Evolutionary conservation across 2,888 invertebrate genomes (phyloP).

Genomic region (Cantharis nigra): DNA sequence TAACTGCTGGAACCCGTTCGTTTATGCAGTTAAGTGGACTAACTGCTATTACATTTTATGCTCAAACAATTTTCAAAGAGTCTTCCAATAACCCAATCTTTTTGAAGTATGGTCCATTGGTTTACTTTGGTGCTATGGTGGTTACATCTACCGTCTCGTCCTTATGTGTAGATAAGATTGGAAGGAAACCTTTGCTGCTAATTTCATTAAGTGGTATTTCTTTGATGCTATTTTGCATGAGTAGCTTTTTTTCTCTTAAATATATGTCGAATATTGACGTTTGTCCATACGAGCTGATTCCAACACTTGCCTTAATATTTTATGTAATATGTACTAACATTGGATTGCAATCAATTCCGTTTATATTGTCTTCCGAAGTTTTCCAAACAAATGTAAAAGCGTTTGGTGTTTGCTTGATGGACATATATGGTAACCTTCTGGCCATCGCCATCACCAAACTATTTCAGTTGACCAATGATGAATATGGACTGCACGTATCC

Average conservation of each 20-base stretch:
- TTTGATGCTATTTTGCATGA: slow-evolving; percentile 48
- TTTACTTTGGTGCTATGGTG: slow-evolving; percentile 61
- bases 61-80: slow-evolving; percentile 63
- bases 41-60: slow-evolving; percentile 63
- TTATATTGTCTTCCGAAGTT: slow-evolving; percentile 57
- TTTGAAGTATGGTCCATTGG: slow-evolving; percentile 59
- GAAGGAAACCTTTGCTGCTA: slow-evolving; percentile 65
- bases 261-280: slow-evolving; percentile 43
- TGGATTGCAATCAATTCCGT: slow-evolving; percentile 58
- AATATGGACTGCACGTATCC: slow-evolving; percentile 65
- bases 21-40: slow-evolving; percentile 66
- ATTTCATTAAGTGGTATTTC: slow-evolving; percentile 56
- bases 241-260: slow-evolving; percentile 53
- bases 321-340: slow-evolving; percentile 56
- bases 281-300: slow-evolving; percentile 49
- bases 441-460: slow-evolving; percentile 55
- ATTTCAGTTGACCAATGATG: slow-evolving; percentile 59
- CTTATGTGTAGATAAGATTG: slow-evolving; percentile 64
- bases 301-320: slow-evolving; percentile 52
- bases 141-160: slow-evolving; percentile 61
- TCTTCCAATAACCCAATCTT: slow-evolving; percentile 44
- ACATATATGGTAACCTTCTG: slow-evolving; percentile 55
- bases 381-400: slow-evolving; percentile 60
- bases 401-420: slow-evolving; percentile 58
- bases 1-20: slow-evolving; percentile 62